Conservation (phyloP, 1,140 invertebrate species). For the Atta colombica region DNA sequence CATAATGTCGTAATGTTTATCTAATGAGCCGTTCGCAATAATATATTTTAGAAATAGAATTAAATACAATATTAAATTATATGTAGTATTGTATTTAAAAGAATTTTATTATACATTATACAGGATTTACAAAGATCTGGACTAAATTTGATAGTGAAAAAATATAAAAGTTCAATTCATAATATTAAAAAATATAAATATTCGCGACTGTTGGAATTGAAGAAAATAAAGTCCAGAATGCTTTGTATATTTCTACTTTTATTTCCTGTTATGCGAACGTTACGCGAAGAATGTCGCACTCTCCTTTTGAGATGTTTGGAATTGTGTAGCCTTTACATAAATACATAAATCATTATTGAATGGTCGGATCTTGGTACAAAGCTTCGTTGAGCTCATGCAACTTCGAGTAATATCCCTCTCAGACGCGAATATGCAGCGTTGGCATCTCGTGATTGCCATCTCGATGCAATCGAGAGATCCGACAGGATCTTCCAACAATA, state of each 20-base stretch:
- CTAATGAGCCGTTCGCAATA: not conserved
- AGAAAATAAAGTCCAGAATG: not conserved
- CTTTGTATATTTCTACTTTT: conserved; percentile 8
- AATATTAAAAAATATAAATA: not conserved
- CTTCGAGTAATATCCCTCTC: conserved; percentile 24
- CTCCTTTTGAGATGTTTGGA: conserved; percentile 1
- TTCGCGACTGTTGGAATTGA: not conserved
- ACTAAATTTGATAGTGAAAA: not conserved
- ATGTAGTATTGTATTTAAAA: not conserved
- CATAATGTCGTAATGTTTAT: not conserved
- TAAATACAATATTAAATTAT: not conserved
- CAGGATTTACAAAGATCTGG: too few relatives aligned
- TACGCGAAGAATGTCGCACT: conserved; percentile 11
- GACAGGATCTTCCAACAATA: not conserved
- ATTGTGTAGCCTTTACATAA: conserved; percentile 51
- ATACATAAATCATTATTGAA: conserved; percentile 57
- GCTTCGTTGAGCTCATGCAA: not conserved
- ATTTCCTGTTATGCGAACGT: not conserved
- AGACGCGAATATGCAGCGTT: conserved; percentile 1
- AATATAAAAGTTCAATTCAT: not conserved
- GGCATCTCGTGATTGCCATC: not conserved
- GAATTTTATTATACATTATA: not conserved
- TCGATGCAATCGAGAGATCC: not conserved
- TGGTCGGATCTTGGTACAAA: conserved; percentile 41
- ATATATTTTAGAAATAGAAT: not conserved